Evolutionary conservation across 2,888 invertebrate genomes (phyloP).

Genomic region (Gisinianus flammeolus): DNA sequence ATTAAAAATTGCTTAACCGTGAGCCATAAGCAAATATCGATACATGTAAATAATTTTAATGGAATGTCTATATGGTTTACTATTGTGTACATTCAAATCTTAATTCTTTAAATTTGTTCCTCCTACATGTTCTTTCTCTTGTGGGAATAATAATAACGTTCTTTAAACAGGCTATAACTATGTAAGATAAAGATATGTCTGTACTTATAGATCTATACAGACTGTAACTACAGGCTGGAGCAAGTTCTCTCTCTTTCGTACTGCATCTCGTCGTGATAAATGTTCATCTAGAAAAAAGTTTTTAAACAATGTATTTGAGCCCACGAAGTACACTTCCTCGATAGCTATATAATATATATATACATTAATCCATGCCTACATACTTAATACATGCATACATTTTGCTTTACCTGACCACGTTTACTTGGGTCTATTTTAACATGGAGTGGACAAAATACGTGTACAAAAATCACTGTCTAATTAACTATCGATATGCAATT

Average conservation of each 20-base stretch:
- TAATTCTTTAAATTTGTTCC: background rate
- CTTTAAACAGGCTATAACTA: background rate
- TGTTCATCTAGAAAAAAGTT: background rate
- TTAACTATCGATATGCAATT: no score
- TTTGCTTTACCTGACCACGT: background rate
- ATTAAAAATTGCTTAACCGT: background rate
- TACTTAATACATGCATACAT: background rate
- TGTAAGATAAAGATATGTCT: background rate
- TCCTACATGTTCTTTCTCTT: background rate
- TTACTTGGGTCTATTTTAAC: background rate
- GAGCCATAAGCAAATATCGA: background rate
- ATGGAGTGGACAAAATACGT: background rate
- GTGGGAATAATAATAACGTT: no score
- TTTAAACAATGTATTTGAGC: background rate
- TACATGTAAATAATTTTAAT: background rate
- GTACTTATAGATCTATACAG: no score
- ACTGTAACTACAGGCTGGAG: no score
- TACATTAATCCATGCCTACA: no score
- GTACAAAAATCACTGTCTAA: no score
- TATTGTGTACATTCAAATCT: background rate
- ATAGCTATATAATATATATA: no score
- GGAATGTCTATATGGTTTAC: background rate
- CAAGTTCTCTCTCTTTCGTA: no score
- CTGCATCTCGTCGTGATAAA: background rate
- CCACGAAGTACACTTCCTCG: background rate